Conservation (phyloP, 2,113 vertebrate species). For the Hydropotes inermis region DNA sequence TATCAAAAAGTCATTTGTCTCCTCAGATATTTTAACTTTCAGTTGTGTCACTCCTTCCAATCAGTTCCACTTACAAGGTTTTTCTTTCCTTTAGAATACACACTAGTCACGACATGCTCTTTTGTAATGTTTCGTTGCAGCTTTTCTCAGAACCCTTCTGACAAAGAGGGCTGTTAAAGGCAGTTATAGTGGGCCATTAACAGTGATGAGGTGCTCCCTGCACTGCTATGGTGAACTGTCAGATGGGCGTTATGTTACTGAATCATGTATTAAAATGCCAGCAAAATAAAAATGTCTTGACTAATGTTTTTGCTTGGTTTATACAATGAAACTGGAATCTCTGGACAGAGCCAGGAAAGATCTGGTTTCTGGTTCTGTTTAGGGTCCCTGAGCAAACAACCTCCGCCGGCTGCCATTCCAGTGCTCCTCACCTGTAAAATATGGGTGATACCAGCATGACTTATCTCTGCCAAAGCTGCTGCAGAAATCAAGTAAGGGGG, state of each 20-base stretch:
- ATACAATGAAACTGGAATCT: not conserved
- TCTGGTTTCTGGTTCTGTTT: slow-evolving; percentile 10
- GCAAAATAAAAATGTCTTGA: not conserved
- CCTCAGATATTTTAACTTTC: slow-evolving; percentile 18
- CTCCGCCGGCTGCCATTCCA: not conserved
- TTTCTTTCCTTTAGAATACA: slow-evolving; percentile 21
- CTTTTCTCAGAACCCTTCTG: slow-evolving; percentile 9
- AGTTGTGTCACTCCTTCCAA: slow-evolving; percentile 14
- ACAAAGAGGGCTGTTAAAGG: slow-evolving; percentile 7
- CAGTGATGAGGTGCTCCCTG: not conserved
- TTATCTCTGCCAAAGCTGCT: not conserved
- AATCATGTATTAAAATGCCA: slow-evolving; percentile 36
- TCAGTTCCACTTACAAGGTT: slow-evolving; percentile 14
- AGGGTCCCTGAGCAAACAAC: not conserved
- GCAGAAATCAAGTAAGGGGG: not conserved
- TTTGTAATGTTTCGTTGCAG: not conserved
- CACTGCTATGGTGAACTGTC: not conserved
- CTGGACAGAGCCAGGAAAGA: not conserved
- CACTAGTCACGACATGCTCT: not conserved
- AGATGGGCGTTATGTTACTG: not conserved
- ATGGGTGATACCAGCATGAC: not conserved
- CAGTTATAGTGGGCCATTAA: slow-evolving; percentile 27
- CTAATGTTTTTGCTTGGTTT: slow-evolving; percentile 24
- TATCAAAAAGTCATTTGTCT: slow-evolving; percentile 72
- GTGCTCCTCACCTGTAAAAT: not conserved